Conservation (phyloP, 2,888 invertebrate genomes). For the Andrena camellia region DNA sequence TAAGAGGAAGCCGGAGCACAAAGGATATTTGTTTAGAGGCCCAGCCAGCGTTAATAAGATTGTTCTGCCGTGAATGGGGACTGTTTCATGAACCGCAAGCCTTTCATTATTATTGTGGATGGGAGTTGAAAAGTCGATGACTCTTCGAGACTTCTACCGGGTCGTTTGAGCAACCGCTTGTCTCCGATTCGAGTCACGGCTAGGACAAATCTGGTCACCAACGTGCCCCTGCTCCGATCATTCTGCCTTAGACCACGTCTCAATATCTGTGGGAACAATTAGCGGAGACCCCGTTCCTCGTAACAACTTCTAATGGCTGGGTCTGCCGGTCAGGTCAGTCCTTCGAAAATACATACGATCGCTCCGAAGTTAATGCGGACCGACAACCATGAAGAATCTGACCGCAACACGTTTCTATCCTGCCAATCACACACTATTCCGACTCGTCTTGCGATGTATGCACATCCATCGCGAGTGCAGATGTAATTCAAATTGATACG, state of each 20-base stretch:
- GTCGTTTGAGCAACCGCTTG: conserved; percentile 47
- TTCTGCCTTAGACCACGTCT: conserved; percentile 32
- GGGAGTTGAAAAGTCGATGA: conserved; percentile 62
- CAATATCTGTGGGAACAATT: conserved; percentile 68
- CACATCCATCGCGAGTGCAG: conserved; percentile 2
- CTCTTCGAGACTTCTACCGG: conserved; percentile 54
- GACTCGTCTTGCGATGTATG: conserved; percentile 3
- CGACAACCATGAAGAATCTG: conserved; percentile 23
- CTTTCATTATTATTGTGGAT: conserved; percentile 31
- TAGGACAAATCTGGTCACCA: conserved; percentile 27
- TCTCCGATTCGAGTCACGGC: conserved; percentile 57
- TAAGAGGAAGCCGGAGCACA: not conserved
- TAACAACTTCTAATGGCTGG: conserved; percentile 35
- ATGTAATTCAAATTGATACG: conserved; percentile 5
- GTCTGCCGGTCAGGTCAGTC: conserved; percentile 23
- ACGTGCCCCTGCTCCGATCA: conserved; percentile 32
- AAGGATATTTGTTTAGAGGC: conserved; percentile 12
- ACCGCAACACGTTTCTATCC: conserved; percentile 43
- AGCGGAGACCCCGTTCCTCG: conserved; percentile 36
- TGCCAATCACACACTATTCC: conserved; percentile 24
- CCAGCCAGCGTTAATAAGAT: conserved; percentile 15
- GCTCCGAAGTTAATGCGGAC: conserved; percentile 22
- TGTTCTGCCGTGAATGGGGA: conserved; percentile 50
- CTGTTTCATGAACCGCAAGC: conserved; percentile 36
- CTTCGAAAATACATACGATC: conserved; percentile 41